Base-by-base conservation (phyloP, 2,888 invertebrate genomes). In the Campopleginae sp. region DNA sequence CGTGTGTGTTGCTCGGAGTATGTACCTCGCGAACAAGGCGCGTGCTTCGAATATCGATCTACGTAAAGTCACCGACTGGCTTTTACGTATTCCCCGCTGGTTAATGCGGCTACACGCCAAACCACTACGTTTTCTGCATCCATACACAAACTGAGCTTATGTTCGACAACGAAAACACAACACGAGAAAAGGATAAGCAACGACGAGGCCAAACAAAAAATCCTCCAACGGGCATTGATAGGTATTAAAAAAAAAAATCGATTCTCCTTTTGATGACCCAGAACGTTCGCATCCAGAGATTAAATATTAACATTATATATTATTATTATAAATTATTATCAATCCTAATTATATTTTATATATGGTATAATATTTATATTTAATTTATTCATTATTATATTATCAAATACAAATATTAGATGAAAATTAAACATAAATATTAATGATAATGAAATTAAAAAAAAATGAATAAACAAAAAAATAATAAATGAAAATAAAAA, bases 31-130 rank as follows among this genome's bases (percentile, higher is more conserved):
- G 66, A 74, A 80, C 51, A 74, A 46, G 75, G 61, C 74, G 89
- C 90, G 90, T 90, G 90, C 90, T 88, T 89, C 89, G 90, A 89
- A 88, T 90, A 90, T 90, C 90, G 90, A 90, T 90, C 89, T 42
- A 68, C 46, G 48, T 61, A 75, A 70, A 81, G 80, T 81, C 75
- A 76, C 42, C 81, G 38, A 66, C 66, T 33, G 84, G 79, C 80
- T 66, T 81, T 76, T 63, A 75, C 75, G 76, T 81, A 81, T 81
- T 81, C 81, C 38, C 70, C 68, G 38, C 61, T 61, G 61, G 70
- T 75, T 58, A 89, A 78, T 72, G 72, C 65, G 44, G 51, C 58
- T 72, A 79, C 76, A 79, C 72, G 71, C 48, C 44, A 83, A 79
- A 77, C 44, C 71, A 63, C 70, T 63, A 38, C 63, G 38, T 63